phyloP scores from a whole-genome alignment of 2,113 vertebrate genomes.

The Cervus canadensis region DNA sequence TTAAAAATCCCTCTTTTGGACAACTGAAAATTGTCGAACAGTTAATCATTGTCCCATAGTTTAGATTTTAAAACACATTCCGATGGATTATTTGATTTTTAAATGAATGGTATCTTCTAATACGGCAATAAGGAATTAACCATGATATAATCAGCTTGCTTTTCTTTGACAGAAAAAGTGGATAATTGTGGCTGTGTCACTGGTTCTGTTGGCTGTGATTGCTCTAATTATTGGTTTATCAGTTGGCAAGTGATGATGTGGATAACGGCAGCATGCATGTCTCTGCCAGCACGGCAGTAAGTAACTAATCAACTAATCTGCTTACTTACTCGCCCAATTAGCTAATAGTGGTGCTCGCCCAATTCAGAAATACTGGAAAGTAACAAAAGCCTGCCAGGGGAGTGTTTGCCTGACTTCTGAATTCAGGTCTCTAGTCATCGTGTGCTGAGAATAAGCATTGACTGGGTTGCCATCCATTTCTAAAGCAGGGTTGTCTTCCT shows the following conservation, averaged over 20 bases:
- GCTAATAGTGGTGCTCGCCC: neutral
- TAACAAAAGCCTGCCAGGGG: neutral
- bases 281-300: constrained; percentile 78
- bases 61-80: neutral
- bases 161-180: constrained; percentile 91
- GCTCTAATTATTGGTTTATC: constrained; percentile 92
- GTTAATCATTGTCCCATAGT: neutral
- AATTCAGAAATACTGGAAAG: neutral
- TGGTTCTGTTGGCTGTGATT: constrained; percentile 87
- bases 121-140: neutral
- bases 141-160: neutral
- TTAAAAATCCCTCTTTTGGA: neutral
- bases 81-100: neutral
- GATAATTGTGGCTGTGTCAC: constrained; percentile 85
- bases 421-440: rapidly evolving
- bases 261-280: constrained; percentile 64
- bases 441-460: rapidly evolving
- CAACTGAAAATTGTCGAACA: neutral
- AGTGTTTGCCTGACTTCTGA: neutral
- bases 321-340: neutral
- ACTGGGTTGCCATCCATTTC: rapidly evolving
- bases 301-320: constrained; percentile 77
- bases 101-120: neutral
- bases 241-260: constrained; percentile 85
- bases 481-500: rapidly evolving